These are phyloP conservation scores for Seriola aureovittata DNA, from an alignment of 2,113 vertebrate species.

Conservation along the genomic window DNA sequence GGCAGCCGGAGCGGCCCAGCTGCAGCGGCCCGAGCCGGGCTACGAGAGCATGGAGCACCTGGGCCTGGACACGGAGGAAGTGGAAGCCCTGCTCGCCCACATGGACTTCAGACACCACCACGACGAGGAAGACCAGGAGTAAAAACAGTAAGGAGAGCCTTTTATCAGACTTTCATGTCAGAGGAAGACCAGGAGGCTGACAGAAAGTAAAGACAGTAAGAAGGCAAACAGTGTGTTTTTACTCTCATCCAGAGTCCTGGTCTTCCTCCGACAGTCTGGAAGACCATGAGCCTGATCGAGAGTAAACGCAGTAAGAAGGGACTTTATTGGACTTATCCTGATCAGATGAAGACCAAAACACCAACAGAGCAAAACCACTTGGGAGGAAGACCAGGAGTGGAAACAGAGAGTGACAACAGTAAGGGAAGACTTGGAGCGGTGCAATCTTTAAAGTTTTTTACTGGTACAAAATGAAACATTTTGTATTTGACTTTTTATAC, in stretches of 20 bases:
- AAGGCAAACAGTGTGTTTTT: too few relatives aligned
- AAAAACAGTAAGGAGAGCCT: slow-evolving; percentile 30
- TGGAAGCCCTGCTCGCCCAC: slow-evolving; percentile 77
- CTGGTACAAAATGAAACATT: not conserved
- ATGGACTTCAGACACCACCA: slow-evolving; percentile 83
- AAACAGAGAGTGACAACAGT: not conserved
- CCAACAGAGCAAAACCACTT: too few relatives aligned
- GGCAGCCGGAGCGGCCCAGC: slow-evolving; percentile 78
- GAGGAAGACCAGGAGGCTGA: not conserved
- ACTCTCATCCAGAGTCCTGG: too few relatives aligned
- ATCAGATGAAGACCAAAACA: not conserved
- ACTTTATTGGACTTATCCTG: not conserved
- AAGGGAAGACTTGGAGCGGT: not conserved
- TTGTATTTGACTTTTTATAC: slow-evolving; percentile 40
- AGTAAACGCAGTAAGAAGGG: not conserved
- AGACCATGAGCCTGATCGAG: not conserved
- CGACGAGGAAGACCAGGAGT: slow-evolving; percentile 17
- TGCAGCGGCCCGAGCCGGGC: slow-evolving; percentile 87
- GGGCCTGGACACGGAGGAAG: slow-evolving; percentile 83
- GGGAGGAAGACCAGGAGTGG: not conserved
- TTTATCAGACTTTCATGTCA: not conserved
- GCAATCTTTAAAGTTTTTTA: slow-evolving; percentile 20
- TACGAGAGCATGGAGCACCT: slow-evolving; percentile 92
- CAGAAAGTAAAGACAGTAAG: not conserved
- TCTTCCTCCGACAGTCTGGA: not conserved